Percentiles rank a stretch among this genome's conserved stretches.
phyloP scores from a whole-genome alignment of 2,888 invertebrate species.

The Exephanes ischioxanthus region DNA sequence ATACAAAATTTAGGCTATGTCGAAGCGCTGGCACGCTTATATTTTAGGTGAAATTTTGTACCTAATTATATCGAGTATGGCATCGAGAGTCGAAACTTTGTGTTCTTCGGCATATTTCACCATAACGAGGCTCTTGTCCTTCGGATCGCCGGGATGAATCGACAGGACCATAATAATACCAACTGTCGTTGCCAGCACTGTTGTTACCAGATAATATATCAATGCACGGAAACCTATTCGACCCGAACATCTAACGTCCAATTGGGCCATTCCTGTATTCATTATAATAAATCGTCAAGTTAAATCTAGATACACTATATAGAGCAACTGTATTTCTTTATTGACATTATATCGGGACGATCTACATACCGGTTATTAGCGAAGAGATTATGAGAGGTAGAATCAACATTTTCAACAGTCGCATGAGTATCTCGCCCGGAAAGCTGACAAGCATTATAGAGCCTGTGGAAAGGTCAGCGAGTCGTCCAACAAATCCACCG shows the following conservation, averaged over 20 bases:
- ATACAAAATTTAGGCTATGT: slow-evolving; percentile 15
- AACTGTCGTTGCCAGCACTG: slow-evolving; percentile 88
- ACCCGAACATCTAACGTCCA: slow-evolving; percentile 88
- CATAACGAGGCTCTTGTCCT: slow-evolving; percentile 80
- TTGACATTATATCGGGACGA: too few species aligned
- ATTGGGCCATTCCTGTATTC: slow-evolving; percentile 87
- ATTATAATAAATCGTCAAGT: not conserved
- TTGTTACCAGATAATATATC: slow-evolving; percentile 88
- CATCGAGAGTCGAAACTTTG: slow-evolving; percentile 86
- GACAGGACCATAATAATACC: slow-evolving; percentile 88
- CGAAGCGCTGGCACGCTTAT: not conserved
- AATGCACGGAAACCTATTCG: slow-evolving; percentile 88
- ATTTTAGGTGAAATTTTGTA: slow-evolving; percentile 71
- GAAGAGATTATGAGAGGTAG: slow-evolving; percentile 89
- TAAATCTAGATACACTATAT: not conserved
- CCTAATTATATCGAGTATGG: slow-evolving; percentile 87
- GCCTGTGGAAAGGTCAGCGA: slow-evolving; percentile 84
- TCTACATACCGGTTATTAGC: slow-evolving; percentile 86
- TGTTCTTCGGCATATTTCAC: slow-evolving; percentile 74
- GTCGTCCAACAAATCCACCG: slow-evolving; percentile 87
- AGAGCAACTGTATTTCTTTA: too few species aligned
- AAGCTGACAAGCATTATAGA: slow-evolving; percentile 88
- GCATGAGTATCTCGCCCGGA: slow-evolving; percentile 89
- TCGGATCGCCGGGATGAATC: slow-evolving; percentile 89
- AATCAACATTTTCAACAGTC: slow-evolving; percentile 90